These are phyloP conservation scores for Drosophila sp. DNA, from an alignment of 1,140 invertebrate species.

Conservation along the genomic window DNA sequence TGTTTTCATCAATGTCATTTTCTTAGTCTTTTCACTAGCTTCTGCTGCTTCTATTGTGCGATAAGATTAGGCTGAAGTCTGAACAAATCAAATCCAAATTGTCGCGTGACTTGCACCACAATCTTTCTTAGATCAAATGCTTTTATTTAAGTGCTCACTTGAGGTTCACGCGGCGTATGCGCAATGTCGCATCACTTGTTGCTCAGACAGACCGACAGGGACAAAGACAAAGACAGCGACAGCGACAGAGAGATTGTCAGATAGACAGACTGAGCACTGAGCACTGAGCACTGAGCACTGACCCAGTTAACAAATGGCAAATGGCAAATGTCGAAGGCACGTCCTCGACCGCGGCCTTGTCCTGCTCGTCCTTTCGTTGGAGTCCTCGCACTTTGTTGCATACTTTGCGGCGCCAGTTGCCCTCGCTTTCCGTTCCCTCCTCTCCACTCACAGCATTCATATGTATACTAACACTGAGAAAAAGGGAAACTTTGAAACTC, in stretches of 20 bases:
- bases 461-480: no score
- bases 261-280: conserved; percentile 13
- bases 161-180: conserved; percentile 32
- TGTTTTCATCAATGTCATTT: neutral
- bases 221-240: no score
- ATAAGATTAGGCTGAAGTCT: conserved; percentile 62
- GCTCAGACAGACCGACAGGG: neutral
- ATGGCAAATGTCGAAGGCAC: conserved; percentile 40
- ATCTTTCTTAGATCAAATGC: conserved; percentile 16
- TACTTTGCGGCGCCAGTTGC: conserved; percentile 27
- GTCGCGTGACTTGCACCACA: conserved; percentile 60
- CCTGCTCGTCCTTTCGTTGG: neutral
- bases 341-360: conserved; percentile 32
- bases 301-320: conserved; percentile 46
- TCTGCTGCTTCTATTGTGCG: conserved; percentile 21
- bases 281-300: conserved; percentile 28
- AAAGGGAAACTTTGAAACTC: no score
- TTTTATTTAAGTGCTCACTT: conserved; percentile 2
- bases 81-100: conserved; percentile 49
- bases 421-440: no score
- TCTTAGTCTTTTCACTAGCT: neutral
- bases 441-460: neutral
- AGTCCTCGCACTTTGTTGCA: conserved; percentile 21
- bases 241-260: neutral
- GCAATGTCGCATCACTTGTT: conserved; percentile 42